Evolutionary conservation across 2,797 vertebrate species (phyloP).

Genomic region (Hippocampus kuda): DNA sequence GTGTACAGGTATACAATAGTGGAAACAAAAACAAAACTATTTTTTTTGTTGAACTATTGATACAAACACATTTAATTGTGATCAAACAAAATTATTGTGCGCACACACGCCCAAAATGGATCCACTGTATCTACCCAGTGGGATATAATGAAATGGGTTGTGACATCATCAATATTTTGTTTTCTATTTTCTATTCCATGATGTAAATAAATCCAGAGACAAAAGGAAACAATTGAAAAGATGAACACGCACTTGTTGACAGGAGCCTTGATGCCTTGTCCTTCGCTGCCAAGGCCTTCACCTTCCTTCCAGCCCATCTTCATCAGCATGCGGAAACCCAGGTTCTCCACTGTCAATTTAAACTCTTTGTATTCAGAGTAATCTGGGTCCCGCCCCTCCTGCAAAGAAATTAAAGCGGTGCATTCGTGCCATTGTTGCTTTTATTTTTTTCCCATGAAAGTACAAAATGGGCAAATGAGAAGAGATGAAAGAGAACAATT

Average conservation of each 20-base stretch:
- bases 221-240: background rate
- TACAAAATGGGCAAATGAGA: background rate
- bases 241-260: slow-evolving; percentile 77
- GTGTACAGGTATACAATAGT: background rate
- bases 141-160: background rate
- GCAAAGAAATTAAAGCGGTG: slow-evolving; percentile 16
- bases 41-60: no score
- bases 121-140: background rate
- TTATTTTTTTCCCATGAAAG: background rate
- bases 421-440: background rate
- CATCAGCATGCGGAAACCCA: slow-evolving; percentile 98
- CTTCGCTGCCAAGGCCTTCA: slow-evolving; percentile 85
- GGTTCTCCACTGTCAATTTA: slow-evolving; percentile 96
- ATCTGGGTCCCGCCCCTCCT: slow-evolving; percentile 96
- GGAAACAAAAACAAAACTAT: background rate
- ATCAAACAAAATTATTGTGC: no score
- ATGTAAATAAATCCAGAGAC: background rate
- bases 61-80: no score
- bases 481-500: background rate
- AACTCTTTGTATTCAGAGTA: slow-evolving; percentile 99
- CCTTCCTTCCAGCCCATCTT: slow-evolving; percentile 99
- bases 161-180: background rate
- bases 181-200: background rate
- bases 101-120: background rate
- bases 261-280: slow-evolving; percentile 90